A percentile compares a stretch with the other conserved stretches of the same genome.
These are phyloP conservation scores for Lagorchestes hirsutus DNA, from an alignment of 2,797 vertebrate species.

Conservation along the genomic window DNA sequence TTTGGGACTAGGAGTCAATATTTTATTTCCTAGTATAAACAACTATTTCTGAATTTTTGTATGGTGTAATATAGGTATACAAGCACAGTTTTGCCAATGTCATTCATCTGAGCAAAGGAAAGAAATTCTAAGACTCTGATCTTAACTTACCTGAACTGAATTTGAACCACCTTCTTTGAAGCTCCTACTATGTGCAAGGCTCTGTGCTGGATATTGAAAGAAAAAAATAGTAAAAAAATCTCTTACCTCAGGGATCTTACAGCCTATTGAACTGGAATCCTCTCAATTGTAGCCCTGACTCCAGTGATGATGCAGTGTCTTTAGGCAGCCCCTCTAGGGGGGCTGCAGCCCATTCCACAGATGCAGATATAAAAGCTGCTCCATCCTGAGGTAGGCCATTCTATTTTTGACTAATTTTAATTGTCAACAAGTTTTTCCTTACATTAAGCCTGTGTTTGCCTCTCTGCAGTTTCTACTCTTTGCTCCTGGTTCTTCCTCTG, in stretches of 20 bases:
- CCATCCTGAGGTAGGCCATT: background rate
- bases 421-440: background rate
- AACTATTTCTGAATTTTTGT: background rate
- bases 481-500: background rate
- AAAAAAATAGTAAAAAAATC: rapidly evolving
- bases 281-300: background rate
- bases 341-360: background rate
- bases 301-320: background rate
- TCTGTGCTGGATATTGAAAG: rapidly evolving
- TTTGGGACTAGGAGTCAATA: background rate
- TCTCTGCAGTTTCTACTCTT: background rate
- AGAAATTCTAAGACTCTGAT: background rate
- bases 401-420: background rate
- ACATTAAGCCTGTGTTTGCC: background rate
- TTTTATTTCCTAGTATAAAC: background rate
- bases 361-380: background rate
- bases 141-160: background rate
- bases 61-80: background rate
- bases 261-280: rapidly evolving
- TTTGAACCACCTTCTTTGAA: background rate
- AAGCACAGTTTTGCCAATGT: background rate
- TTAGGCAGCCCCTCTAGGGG: background rate
- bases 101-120: background rate
- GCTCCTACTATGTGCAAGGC: background rate
- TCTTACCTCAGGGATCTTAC: background rate